A percentile compares a stretch with the other conserved stretches of the same genome.
Conservation (phyloP, 1,140 invertebrate species). For the Maconellicoccus hirsutus region DNA sequence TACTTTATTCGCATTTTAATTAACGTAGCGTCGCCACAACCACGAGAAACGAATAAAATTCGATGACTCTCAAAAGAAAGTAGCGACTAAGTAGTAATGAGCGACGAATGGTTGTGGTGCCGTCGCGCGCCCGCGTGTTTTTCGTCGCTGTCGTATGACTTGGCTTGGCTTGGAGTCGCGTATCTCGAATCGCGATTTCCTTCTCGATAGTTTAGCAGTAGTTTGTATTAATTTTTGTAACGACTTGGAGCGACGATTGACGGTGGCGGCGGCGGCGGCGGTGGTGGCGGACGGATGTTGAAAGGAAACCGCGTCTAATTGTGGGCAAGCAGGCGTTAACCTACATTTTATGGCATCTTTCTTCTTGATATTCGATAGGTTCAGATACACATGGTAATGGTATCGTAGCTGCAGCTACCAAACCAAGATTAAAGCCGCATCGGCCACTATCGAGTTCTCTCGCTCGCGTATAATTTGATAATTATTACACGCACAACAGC, state of each 20-base stretch:
- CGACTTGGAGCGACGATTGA: no score
- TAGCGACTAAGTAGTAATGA: background rate
- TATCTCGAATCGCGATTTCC: no score
- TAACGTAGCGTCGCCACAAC: background rate
- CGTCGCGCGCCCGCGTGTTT: background rate
- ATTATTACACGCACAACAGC: no score
- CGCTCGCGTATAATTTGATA: no score
- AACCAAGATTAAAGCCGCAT: no score
- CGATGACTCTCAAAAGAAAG: background rate
- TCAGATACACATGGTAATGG: no score
- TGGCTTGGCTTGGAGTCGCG: background rate
- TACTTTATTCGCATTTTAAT: background rate
- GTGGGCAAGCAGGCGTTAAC: conserved; percentile 16
- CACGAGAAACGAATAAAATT: background rate
- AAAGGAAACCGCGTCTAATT: conserved; percentile 19
- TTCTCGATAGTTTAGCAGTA: background rate
- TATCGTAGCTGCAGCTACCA: no score
- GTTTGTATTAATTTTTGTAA: conserved; percentile 11
- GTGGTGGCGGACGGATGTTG: conserved; percentile 16
- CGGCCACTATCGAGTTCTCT: no score
- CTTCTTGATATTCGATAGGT: no score
- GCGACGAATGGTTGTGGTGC: background rate
- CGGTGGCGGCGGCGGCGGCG: no score
- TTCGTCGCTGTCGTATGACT: no score
- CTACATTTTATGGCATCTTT: conserved; percentile 16